Percentiles rank a stretch among this genome's conserved stretches.
Evolutionary conservation across 2,113 vertebrate genomes (phyloP).

Genomic region (Baryphthengus martii): DNA sequence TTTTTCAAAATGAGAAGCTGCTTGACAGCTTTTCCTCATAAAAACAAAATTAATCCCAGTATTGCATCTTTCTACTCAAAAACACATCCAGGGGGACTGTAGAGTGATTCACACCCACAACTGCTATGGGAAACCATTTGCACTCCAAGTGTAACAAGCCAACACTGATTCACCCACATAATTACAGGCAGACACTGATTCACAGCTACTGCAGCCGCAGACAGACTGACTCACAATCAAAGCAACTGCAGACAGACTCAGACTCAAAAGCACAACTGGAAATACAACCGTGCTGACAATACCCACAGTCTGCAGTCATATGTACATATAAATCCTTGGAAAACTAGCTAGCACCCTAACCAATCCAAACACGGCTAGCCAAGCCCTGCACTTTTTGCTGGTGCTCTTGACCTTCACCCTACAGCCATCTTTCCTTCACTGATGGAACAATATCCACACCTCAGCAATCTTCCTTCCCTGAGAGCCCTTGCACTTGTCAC

Average conservation of each 20-base stretch:
- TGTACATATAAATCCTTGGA: neutral
- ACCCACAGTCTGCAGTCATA: neutral
- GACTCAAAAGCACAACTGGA: constrained; percentile 47
- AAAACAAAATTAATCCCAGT: constrained; percentile 54
- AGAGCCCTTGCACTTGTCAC: neutral
- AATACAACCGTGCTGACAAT: neutral
- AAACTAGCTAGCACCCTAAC: neutral
- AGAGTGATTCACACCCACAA: constrained; percentile 41
- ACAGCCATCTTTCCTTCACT: neutral
- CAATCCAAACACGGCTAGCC: fast-evolving
- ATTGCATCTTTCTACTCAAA: constrained; percentile 22
- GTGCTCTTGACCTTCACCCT: neutral
- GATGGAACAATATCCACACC: neutral
- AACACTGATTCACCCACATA: constrained; percentile 50
- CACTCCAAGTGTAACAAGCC: constrained; percentile 60
- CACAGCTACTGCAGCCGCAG: constrained; percentile 61
- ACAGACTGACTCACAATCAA: constrained; percentile 62
- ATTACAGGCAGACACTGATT: constrained; percentile 62
- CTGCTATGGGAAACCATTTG: constrained; percentile 47
- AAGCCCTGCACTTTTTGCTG: neutral
- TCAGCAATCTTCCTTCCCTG: neutral
- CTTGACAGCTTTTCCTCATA: constrained; percentile 46
- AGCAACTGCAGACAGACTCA: constrained; percentile 41
- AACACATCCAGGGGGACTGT: constrained; percentile 55
- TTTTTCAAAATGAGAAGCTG: constrained; percentile 11